These are phyloP conservation scores for Acleris cristana DNA, from an alignment of 2,888 invertebrate genomes.

Conservation along the genomic window DNA sequence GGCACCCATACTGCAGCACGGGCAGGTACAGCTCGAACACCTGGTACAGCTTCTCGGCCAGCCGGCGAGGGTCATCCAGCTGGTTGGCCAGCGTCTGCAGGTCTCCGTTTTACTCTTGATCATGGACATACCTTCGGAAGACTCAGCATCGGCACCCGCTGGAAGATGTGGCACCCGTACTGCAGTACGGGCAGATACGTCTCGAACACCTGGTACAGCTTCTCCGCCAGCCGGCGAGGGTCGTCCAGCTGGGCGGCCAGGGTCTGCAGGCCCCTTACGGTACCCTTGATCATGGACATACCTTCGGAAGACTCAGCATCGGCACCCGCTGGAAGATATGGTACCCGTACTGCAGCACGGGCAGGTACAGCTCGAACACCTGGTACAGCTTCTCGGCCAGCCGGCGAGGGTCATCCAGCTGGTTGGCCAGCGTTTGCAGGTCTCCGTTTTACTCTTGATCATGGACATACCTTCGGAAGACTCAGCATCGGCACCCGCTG, in stretches of 20 bases:
- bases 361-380: conserved; percentile 95
- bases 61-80: too few species aligned
- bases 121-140: conserved; percentile 88
- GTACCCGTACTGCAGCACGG: conserved; percentile 93
- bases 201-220: conserved; percentile 93
- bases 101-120: too few species aligned
- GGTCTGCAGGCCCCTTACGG: conserved; percentile 90
- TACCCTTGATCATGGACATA: conserved; percentile 90
- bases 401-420: too few species aligned
- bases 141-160: conserved; percentile 90
- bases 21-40: conserved; percentile 96
- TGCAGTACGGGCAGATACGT: conserved; percentile 94
- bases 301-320: too few species aligned
- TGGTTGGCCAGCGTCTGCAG: conserved; percentile 65
- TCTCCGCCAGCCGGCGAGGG: conserved; percentile 83
- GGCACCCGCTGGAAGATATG: conserved; percentile 91
- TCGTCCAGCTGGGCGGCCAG: conserved; percentile 85
- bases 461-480: conserved; percentile 88
- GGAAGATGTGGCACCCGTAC: conserved; percentile 92
- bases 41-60: conserved; percentile 89
- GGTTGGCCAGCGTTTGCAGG: conserved; percentile 64
- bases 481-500: conserved; percentile 91
- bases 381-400: conserved; percentile 88
- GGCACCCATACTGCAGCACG: conserved; percentile 93
- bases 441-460: too few species aligned